Evolutionary conservation across 2,797 vertebrate species (phyloP), one percentile per base, ranked within the genome.

Genomic region (Morus bassanus): DNA sequence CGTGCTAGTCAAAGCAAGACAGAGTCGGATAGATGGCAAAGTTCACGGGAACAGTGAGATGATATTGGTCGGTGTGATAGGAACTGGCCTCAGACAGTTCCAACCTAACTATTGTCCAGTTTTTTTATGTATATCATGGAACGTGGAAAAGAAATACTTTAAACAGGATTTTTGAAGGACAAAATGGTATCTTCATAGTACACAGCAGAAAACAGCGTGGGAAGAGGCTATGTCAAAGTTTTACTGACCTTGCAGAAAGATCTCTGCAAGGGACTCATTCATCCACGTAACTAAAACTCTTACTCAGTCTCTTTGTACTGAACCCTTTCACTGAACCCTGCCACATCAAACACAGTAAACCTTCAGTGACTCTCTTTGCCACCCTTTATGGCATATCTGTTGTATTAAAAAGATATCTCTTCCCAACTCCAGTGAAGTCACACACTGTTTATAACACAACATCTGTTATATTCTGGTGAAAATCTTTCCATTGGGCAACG

Each of bases 21-120:
- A 63, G 24, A 63, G 22, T 59, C 37, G 48, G 11, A 28, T 19
- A 16, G 67, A 53, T 63, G 25, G 54, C 17, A 59, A 33, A 76
- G 12, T 54, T 82, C 51, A 54, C 74, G 76, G n/a, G n/a, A 84
- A 45, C 7, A 24, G 10, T 5, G 27, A 43, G 13, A 30, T 50
- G 0, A 11, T 79, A 16, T 18, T 2, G 4, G 39, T 54, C 6
- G 0, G 8, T 82, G 33, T 37, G n/a, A 12, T 8, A 68, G 35
- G 31, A 77, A 56, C 10, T 46, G 45, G 24, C 50, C 54, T 87
- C 59, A 73, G 60, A 56, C 12, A 48, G 13, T 23, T 72, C 50
- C 59, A 89, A 39, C 22, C 23, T 22, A 69, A 33, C 25, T 63
- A 6, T 50, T 51, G 25, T 12, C 19, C 65, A 64, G 6, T 2